Evolutionary conservation across 1,140 invertebrate species (phyloP), one percentile per base, ranked within the genome.

Genomic region (Drosophila repleta): DNA sequence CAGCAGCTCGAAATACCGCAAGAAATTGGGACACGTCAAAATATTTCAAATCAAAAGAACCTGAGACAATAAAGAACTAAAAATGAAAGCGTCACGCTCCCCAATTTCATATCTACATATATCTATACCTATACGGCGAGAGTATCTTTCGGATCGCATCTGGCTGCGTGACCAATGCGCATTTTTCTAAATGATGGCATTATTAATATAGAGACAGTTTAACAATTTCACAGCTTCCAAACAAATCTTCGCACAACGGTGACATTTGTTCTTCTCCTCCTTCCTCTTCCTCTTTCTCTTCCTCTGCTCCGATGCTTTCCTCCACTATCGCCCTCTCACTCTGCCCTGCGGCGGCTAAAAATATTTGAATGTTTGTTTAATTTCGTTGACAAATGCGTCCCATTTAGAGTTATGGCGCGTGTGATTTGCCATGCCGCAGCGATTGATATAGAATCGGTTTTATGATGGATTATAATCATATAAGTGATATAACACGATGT

Each of bases 181-280:
- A 49, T 39, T 68, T 35, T 68, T 37, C 13, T 48, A 74, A 74
- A 65, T 78, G 45, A 71, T 78, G 75, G 62, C 72, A 78, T 87
- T 85, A 87, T 87, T 87, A 87, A 88, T 88, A 88, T 87, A 87
- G 76, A 83, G 83, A 75, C 83, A 87, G 83, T 76, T 87, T 83
- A 83, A 87, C 83, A 87, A 79, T 87, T 88, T 87, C 83, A 87
- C 82, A 87, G 82, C 62, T 78, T 79, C 67, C 77, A 72, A 71
- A 87, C 83, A 85, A 82, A 82, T 78, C 71, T 74, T 77, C 70
- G 58, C 58, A 60, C 63, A 63, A 67, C 46, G 46, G 11, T 53
- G 60, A 62, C 53, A 64, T 35, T 48, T 35, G 48, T 51, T 45
- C 15, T 65, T 17, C 24, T 48, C 37, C 6, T 48, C 1, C 39